These are phyloP conservation scores for Montipora foliosa DNA, from an alignment of 64 coral and sea anemone genomes.

Conservation along the genomic window DNA sequence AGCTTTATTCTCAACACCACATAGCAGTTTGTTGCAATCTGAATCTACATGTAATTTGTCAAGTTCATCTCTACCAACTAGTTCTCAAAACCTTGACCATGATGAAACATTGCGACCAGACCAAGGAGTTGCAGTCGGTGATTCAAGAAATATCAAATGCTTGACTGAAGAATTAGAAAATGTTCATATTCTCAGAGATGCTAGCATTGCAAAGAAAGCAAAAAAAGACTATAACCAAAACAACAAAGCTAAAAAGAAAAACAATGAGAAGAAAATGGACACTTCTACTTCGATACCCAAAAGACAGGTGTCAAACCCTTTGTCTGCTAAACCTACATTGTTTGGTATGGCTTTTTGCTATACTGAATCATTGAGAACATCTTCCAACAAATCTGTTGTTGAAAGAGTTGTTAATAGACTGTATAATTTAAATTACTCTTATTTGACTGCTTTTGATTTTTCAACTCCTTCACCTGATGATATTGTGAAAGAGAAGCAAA, in stretches of 20 bases:
- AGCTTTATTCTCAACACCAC: not conserved
- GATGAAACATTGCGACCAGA: not conserved
- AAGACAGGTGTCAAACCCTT: not conserved
- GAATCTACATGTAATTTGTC: no score
- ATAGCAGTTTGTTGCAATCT: slow-evolving; percentile 13
- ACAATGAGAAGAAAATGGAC: not conserved
- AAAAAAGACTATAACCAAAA: slow-evolving; percentile 25
- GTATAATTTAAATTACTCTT: slow-evolving; percentile 7
- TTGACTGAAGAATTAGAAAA: not conserved
- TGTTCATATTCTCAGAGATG: not conserved
- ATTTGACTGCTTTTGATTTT: slow-evolving; percentile 73
- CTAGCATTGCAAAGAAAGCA: not conserved
- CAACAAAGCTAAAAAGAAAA: not conserved
- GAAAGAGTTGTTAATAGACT: slow-evolving; percentile 30
- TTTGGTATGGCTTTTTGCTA: slow-evolving; percentile 79
- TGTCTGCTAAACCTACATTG: slow-evolving; percentile 74
- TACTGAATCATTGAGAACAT: not conserved
- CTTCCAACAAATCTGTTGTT: not conserved
- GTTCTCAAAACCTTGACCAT: not conserved
- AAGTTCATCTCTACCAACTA: not conserved
- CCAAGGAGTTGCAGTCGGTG: not conserved
- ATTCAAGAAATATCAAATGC: not conserved
- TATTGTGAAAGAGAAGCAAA: slow-evolving; percentile 78
- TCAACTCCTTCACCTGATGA: slow-evolving; percentile 88
- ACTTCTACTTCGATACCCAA: not conserved